These are phyloP conservation scores for Tretioscincus oriximinensis DNA, from an alignment of 2,113 vertebrate species.

Conservation along the genomic window DNA sequence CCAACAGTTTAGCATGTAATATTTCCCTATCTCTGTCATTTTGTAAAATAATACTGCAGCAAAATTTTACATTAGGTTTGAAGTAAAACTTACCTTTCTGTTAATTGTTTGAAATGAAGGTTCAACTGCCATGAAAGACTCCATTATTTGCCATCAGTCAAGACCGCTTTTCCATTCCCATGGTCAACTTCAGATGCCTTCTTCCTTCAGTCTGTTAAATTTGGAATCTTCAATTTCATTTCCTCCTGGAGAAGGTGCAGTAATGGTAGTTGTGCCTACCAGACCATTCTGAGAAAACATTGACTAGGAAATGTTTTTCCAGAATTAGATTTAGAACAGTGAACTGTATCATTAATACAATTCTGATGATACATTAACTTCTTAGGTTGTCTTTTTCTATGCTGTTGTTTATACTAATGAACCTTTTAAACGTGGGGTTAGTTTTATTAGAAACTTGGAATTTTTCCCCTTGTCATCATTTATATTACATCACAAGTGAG, in stretches of 20 bases:
- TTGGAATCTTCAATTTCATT: slow-evolving; percentile 71
- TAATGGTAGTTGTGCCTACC: slow-evolving; percentile 40
- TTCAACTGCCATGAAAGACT: slow-evolving; percentile 85
- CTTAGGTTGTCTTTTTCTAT: slow-evolving; percentile 10
- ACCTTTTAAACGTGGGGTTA: not conserved
- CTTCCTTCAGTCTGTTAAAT: slow-evolving; percentile 74
- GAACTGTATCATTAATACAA: slow-evolving; percentile 5
- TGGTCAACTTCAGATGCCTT: slow-evolving; percentile 72
- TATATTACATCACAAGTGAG: not conserved
- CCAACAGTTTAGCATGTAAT: not conserved
- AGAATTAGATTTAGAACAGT: slow-evolving; percentile 23
- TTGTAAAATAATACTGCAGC: not conserved
- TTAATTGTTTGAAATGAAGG: slow-evolving; percentile 74
- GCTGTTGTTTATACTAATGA: slow-evolving; percentile 20
- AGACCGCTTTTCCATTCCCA: slow-evolving; percentile 78
- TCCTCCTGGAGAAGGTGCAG: slow-evolving; percentile 74
- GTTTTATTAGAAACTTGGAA: not conserved
- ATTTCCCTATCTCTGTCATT: not conserved
- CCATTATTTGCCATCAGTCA: slow-evolving; percentile 76
- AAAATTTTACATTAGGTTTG: not conserved
- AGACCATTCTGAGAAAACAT: slow-evolving; percentile 45
- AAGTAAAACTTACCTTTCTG: slow-evolving; percentile 43
- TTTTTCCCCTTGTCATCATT: not conserved
- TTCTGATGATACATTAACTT: slow-evolving; percentile 9
- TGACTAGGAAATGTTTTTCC: slow-evolving; percentile 21